phyloP scores from a whole-genome alignment of 2,113 vertebrate species.

The Pluvialis apricaria region DNA sequence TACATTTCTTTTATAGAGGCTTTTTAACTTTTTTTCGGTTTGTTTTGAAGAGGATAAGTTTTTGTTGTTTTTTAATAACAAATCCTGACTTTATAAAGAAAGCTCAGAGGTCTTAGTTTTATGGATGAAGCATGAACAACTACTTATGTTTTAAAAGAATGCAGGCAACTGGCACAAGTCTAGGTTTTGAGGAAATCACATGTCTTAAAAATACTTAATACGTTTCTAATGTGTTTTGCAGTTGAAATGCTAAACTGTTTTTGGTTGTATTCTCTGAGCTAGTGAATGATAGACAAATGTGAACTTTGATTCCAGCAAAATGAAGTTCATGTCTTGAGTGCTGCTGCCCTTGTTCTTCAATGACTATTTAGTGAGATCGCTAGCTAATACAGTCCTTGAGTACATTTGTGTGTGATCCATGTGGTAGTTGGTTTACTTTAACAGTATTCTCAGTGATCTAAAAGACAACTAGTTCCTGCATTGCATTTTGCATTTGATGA shows the following conservation, averaged over 20 bases:
- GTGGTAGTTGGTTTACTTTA: neutral
- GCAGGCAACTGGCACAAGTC: neutral
- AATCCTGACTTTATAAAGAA: neutral
- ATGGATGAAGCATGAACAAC: neutral
- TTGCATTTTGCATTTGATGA: neutral
- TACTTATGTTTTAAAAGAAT: neutral
- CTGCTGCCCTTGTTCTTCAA: neutral
- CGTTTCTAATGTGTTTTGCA: neutral
- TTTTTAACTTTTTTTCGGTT: neutral
- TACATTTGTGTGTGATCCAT: neutral
- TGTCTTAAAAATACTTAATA: neutral
- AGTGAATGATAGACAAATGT: neutral
- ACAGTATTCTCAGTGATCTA: neutral
- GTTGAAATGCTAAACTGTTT: neutral
- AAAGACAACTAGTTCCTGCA: neutral
- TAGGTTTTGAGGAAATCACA: neutral
- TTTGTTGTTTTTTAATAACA: neutral
- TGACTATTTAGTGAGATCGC: neutral
- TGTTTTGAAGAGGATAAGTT: neutral
- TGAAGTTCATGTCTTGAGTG: neutral
- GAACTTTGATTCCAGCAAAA: neutral
- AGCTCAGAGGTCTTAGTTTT: neutral
- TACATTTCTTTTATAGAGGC: neutral
- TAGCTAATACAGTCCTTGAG: neutral
- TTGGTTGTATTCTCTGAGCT: neutral